Evolutionary conservation across 2,113 vertebrate species (phyloP).

Genomic region (Grammatotria lemairii): DNA sequence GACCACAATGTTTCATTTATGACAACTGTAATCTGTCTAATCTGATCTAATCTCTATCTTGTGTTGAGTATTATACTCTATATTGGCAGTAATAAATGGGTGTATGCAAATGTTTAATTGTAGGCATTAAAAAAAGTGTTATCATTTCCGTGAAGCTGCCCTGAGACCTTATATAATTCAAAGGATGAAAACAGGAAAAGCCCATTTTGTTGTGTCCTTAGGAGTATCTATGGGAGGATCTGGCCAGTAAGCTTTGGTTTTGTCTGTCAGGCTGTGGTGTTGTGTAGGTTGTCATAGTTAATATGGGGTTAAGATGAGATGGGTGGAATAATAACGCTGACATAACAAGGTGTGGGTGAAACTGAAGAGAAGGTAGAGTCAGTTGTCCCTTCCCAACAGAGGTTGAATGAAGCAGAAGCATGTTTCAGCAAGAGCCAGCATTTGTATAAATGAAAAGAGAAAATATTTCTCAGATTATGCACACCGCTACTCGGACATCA

Average conservation of each 20-base stretch:
- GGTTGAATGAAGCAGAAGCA: background rate
- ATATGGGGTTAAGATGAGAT: background rate
- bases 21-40: background rate
- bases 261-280: background rate
- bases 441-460: background rate
- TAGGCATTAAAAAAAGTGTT: background rate
- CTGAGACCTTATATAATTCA: background rate
- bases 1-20: background rate
- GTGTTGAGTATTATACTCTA: background rate
- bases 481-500: background rate
- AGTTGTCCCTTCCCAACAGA: conserved; percentile 5
- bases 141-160: background rate
- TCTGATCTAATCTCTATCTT: background rate
- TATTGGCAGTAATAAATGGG: background rate
- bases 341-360: background rate
- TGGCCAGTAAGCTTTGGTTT: background rate
- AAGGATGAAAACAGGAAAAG: background rate
- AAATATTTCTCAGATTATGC: background rate
- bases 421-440: conserved; percentile 23
- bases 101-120: background rate
- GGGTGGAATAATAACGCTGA: background rate
- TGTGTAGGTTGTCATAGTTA: background rate
- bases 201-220: background rate
- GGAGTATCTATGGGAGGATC: background rate
- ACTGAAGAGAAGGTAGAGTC: background rate